Percentiles rank a stretch among this genome's conserved stretches.
Evolutionary conservation across 2,797 vertebrate species (phyloP).

Genomic region (Phrynocephalus guinanensis): DNA sequence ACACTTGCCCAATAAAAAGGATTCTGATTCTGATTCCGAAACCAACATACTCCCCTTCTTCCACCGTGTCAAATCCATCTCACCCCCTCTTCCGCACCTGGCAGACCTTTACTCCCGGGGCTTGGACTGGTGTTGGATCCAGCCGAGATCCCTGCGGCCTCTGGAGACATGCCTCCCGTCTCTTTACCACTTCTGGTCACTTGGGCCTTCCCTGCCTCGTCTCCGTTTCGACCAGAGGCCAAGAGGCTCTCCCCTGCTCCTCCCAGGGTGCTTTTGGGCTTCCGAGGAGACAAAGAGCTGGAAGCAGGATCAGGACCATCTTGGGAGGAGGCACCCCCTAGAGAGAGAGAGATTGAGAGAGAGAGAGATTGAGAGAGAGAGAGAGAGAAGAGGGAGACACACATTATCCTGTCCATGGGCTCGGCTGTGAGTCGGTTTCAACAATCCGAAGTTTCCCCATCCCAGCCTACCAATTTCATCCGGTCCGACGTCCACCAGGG

Average conservation of each 20-base stretch:
- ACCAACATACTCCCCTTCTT: neutral
- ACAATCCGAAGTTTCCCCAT: neutral
- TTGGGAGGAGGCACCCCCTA: slow-evolving; percentile 4
- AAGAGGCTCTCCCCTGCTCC: neutral
- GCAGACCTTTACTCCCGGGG: slow-evolving; percentile 69
- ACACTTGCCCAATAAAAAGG: no score
- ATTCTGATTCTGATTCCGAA: neutral
- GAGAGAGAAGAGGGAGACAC: neutral
- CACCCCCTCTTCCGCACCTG: slow-evolving; percentile 60
- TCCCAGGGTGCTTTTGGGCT: slow-evolving; percentile 12
- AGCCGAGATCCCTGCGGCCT: slow-evolving; percentile 57
- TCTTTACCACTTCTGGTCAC: neutral
- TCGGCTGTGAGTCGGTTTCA: neutral
- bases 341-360: neutral
- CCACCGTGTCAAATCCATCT: neutral
- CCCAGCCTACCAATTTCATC: slow-evolving; percentile 63
- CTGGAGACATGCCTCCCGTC: slow-evolving; percentile 12
- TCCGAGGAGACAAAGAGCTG: slow-evolving; percentile 7
- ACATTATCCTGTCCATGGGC: neutral
- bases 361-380: neutral
- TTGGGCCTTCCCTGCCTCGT: neutral
- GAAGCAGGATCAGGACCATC: neutral
- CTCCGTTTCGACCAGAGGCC: neutral
- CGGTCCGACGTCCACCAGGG: slow-evolving; percentile 58
- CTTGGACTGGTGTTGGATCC: slow-evolving; percentile 48